Base-by-base conservation (phyloP, 2,888 invertebrate species). In the Ormyrus rosae region DNA sequence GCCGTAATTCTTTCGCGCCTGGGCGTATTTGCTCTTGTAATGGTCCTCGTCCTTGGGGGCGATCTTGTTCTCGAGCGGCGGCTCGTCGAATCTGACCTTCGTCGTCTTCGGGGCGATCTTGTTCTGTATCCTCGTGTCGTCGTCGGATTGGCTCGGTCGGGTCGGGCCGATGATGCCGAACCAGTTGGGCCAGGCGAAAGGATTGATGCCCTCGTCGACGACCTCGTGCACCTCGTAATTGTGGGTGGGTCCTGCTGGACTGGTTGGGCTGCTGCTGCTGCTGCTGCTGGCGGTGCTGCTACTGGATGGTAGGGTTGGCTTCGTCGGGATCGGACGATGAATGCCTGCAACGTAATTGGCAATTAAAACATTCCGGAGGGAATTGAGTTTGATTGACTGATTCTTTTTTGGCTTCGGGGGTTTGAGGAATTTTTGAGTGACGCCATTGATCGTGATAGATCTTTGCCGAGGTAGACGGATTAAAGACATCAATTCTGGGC, bases 151-250 rank as follows among this genome's bases (percentile, higher is more conserved):
- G 81, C 10, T 81, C 34, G 34, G 80, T 6, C 50, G 2, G 56
- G 51, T 69, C 75, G 34, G 34, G 45, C 81, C 83, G n/a, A 85
- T 84, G 10, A 87, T 70, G 13, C 87, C 86, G 11, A 85, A 86
- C 87, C 87, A 87, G 34, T 85, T 86, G 10, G 85, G 87, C 86
- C 86, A 87, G 34, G 69, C 60, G 48, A 84, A 86, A 8, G 83
- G 79, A 45, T 80, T 78, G 6, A 77, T 51, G 0, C 81, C 84
- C 9, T 89, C 89, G 64, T 89, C 84, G 13, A 87, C 19, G 48
- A 83, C 65, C 51, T 89, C 89, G 72, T 86, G 83, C 5, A 89
- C 88, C 55, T 86, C 84, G 78, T 89, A 89, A 5, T 80, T 81
- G 58, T 84, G 83, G 1, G 75, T 69, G 5, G 76, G 78, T 13